phyloP scores from a whole-genome alignment of 1,140 invertebrate species.

The Monochamus saltuarius region DNA sequence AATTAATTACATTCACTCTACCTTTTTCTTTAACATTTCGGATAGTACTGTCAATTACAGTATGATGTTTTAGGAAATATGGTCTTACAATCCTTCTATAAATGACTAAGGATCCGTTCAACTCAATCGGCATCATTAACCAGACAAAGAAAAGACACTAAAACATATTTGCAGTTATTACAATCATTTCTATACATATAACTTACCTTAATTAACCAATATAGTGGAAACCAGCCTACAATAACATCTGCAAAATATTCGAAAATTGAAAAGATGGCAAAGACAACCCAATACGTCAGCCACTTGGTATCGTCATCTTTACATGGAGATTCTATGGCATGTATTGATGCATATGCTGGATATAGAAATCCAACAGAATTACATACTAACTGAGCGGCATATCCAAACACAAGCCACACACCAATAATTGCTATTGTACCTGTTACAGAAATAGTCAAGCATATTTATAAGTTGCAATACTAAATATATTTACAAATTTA shows the following conservation, averaged over 20 bases:
- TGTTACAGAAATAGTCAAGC: constrained; percentile 20
- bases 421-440: constrained; percentile 63
- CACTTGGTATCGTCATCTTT: constrained; percentile 95
- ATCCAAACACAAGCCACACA: constrained; percentile 92
- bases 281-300: constrained; percentile 99
- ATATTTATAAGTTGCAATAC: constrained; percentile 10
- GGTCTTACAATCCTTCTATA: constrained; percentile 85
- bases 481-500: background rate
- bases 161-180: constrained; percentile 45
- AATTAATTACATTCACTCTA: constrained; percentile 19
- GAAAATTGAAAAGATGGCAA: constrained; percentile 85
- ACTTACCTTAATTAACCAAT: constrained; percentile 95
- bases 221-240: constrained; percentile 93
- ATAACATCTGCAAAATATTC: constrained; percentile 94
- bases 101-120: constrained; percentile 87
- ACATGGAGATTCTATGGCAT: constrained; percentile 70
- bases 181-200: background rate
- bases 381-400: constrained; percentile 92
- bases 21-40: constrained; percentile 50
- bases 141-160: constrained; percentile 93
- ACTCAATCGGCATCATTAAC: constrained; percentile 89
- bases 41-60: constrained; percentile 47
- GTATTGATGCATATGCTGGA: constrained; percentile 91
- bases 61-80: constrained; percentile 84
- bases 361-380: constrained; percentile 96